phyloP scores from a whole-genome alignment of 30 jellyfish, hydroid and myxozoan genomes.

The Sanderia malayensis region DNA sequence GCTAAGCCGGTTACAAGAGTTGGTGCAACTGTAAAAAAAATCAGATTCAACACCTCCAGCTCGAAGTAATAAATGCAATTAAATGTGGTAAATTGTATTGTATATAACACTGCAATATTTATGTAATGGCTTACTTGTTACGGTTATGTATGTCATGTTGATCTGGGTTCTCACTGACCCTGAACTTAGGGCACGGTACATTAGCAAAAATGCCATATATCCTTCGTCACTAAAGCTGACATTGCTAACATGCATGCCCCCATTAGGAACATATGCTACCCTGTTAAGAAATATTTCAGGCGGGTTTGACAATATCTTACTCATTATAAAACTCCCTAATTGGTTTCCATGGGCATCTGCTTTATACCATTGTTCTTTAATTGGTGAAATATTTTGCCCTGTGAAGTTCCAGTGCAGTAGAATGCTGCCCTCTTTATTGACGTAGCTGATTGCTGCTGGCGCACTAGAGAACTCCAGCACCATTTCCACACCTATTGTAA shows the following conservation, averaged over 20 bases:
- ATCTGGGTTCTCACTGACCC: background rate
- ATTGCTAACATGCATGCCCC: constrained; percentile 29
- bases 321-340: constrained; percentile 6
- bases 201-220: constrained; percentile 2
- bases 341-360: constrained; percentile 26
- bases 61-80: background rate
- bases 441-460: constrained; percentile 39
- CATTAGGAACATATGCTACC: constrained; percentile 32
- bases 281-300: constrained; percentile 8
- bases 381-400: background rate
- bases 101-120: background rate
- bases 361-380: constrained; percentile 27
- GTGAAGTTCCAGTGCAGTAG: constrained; percentile 40
- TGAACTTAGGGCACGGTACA: background rate
- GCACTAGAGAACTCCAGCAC: no score
- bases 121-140: constrained; percentile 18
- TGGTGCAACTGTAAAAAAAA: constrained; percentile 42
- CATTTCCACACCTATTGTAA: no score
- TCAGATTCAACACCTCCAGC: no score
- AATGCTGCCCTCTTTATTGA: constrained; percentile 20
- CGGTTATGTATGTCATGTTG: constrained; percentile 11
- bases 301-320: background rate
- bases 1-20: constrained; percentile 25
- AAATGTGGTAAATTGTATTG: background rate
- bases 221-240: constrained; percentile 42